Conservation (phyloP, 1,140 invertebrate species). For the Cotesia chilonis region DNA sequence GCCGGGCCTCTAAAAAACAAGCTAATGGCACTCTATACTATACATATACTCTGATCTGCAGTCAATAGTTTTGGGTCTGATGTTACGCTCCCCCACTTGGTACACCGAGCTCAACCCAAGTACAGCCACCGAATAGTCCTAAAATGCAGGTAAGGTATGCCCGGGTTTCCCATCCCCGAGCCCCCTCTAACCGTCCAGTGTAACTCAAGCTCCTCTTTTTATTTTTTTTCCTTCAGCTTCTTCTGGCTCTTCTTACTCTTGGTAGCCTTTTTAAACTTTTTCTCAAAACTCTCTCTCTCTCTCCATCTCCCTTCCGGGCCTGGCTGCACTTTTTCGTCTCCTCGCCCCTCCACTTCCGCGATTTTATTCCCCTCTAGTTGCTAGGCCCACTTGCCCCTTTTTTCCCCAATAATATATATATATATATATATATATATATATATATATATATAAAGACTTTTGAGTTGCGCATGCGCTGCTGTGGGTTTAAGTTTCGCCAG, state of each 20-base stretch:
- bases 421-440: constrained; percentile 37
- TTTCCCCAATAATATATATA: constrained; percentile 40
- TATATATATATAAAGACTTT: constrained; percentile 23
- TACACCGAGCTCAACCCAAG: constrained; percentile 10
- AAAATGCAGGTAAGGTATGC: constrained; percentile 52
- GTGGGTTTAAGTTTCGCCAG: constrained; percentile 20
- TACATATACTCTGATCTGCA: constrained; percentile 14
- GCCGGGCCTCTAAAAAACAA: no score
- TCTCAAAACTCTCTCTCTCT: background rate
- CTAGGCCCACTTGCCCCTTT: constrained; percentile 62
- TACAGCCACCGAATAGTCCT: constrained; percentile 56
- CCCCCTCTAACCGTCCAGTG: constrained; percentile 51
- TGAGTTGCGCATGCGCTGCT: constrained; percentile 4
- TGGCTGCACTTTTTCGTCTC: background rate
- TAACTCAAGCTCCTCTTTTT: constrained; percentile 26
- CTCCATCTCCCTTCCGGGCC: constrained; percentile 7
- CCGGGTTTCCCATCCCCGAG: constrained; percentile 41
- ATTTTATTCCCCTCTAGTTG: constrained; percentile 52
- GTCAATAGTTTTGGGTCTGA: no score
- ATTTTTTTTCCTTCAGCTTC: no score
- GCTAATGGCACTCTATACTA: constrained; percentile 31
- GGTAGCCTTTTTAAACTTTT: no score
- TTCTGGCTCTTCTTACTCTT: constrained; percentile 19
- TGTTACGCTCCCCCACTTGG: constrained; percentile 31
- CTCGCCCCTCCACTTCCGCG: background rate